Evolutionary conservation across 1,140 invertebrate species (phyloP), one percentile per base, ranked within the genome.

Genomic region (Bursaphelenchus mucronatus): DNA sequence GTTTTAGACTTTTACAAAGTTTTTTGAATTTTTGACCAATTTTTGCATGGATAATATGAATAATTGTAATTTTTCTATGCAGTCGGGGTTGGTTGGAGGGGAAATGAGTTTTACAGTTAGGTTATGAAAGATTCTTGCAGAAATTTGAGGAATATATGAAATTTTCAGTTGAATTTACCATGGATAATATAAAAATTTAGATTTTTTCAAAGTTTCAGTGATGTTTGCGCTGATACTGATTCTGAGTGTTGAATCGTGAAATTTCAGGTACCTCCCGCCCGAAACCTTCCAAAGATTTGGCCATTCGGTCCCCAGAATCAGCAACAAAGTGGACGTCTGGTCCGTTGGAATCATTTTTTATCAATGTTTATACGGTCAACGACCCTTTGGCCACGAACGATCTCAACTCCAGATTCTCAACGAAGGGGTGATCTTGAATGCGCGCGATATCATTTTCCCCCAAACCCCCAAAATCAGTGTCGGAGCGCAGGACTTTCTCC

Each of bases 321-420:
- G 93, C 79, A 96, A 92, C 70, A 98, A 98, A 87, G 96, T 99
- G 67, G 95, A 99, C 85, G 95, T 99, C 51, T 99, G 96, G 95
- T 95, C 92, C 82, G 94, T 98, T 51, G 96, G 96, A 80, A 94
- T 98, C 67, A 99, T 99, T 85, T 98, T 98, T 87, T 99, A 97
- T 85, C 95, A 99, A 86, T 98, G 95, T 86, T 86, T 98, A 19
- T 98, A 98, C 84, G 95, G 95, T 15, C 88, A 87, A 82, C 88
- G 88, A 83, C 95, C 95, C 53, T 98, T 98, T 84, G 95, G 95
- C 57, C 94, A 98, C 85, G 97, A 98, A 84, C 91, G 97, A 85
- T 96, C 93, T 74, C 95, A 99, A 87, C 94, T 94, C 61, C 97
- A 94, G 66, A 98, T 99, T 82, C 86, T 99, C 81, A 94, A 98